Evolutionary conservation across 1,140 invertebrate genomes (phyloP).

Genomic region (Eubasilissa regina): DNA sequence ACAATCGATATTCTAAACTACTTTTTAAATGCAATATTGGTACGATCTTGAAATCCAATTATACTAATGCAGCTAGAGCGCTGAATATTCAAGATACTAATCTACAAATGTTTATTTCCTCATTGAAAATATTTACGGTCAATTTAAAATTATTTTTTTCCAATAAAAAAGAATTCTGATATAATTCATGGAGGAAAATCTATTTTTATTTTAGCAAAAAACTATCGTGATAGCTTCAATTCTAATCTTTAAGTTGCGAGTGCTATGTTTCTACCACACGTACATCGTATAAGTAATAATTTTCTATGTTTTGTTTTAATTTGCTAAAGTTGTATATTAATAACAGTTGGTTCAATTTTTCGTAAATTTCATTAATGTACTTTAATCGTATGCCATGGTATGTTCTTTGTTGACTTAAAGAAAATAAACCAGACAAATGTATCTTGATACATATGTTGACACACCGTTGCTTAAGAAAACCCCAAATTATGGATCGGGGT

Average conservation of each 20-base stretch:
- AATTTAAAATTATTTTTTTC: constrained; percentile 4
- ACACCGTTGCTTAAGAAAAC: too few relatives aligned
- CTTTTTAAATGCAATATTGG: constrained; percentile 33
- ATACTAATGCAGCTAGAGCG: constrained; percentile 19
- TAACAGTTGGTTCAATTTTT: constrained; percentile 9
- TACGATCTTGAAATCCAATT: constrained; percentile 31
- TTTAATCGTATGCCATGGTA: too few relatives aligned
- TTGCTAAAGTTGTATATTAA: constrained; percentile 5
- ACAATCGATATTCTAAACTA: neutral
- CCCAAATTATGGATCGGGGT: too few relatives aligned
- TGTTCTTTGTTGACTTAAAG: too few relatives aligned
- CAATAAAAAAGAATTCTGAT: constrained; percentile 3
- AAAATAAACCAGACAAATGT: too few relatives aligned
- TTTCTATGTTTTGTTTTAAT: constrained; percentile 23
- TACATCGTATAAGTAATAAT: constrained; percentile 15
- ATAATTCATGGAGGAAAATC: neutral
- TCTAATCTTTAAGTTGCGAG: constrained; percentile 28
- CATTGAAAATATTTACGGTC: constrained; percentile 6
- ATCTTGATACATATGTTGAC: too few relatives aligned
- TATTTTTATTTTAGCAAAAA: neutral
- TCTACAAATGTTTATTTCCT: constrained; percentile 16
- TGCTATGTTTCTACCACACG: constrained; percentile 26
- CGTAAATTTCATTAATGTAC: neutral
- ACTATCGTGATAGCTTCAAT: constrained; percentile 29
- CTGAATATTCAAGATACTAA: constrained; percentile 9